Evolutionary conservation across 2,888 invertebrate species (phyloP).

Genomic region (Bruchidius siliquastri): DNA sequence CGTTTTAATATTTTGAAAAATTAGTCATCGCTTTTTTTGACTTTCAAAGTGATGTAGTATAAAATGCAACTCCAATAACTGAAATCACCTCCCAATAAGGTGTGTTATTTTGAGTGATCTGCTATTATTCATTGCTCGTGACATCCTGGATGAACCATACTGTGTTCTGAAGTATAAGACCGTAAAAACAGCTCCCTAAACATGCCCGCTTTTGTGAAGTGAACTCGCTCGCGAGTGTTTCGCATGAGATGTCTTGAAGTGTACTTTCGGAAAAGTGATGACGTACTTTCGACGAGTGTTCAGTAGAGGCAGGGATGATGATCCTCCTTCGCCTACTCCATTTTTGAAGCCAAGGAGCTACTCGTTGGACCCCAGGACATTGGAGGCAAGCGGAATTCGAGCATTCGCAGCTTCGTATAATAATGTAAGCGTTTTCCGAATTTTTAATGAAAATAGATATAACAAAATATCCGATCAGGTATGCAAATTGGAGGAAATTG

Average conservation of each 20-base stretch:
- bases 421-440: slow-evolving; percentile 6
- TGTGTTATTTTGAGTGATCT: too few relatives aligned
- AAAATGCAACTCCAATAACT: too few relatives aligned
- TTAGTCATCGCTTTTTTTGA: too few relatives aligned
- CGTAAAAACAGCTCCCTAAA: too few relatives aligned
- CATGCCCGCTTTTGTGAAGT: neutral
- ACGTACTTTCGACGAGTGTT: slow-evolving; percentile 49
- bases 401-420: slow-evolving; percentile 20
- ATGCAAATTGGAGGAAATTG: too few relatives aligned
- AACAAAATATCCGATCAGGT: too few relatives aligned
- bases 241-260: neutral
- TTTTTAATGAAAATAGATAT: neutral
- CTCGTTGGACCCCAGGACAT: slow-evolving; percentile 66
- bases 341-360: slow-evolving; percentile 64
- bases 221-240: neutral
- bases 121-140: too few relatives aligned
- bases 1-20: too few relatives aligned
- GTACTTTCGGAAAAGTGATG: neutral
- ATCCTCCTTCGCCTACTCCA: slow-evolving; percentile 19
- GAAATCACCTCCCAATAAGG: too few relatives aligned
- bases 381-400: slow-evolving; percentile 60
- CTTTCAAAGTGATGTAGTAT: too few relatives aligned
- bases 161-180: too few relatives aligned
- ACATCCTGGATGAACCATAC: too few relatives aligned
- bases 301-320: slow-evolving; percentile 32